phyloP scores from a whole-genome alignment of 2,797 vertebrate genomes.

The Sebastes glaucus region DNA sequence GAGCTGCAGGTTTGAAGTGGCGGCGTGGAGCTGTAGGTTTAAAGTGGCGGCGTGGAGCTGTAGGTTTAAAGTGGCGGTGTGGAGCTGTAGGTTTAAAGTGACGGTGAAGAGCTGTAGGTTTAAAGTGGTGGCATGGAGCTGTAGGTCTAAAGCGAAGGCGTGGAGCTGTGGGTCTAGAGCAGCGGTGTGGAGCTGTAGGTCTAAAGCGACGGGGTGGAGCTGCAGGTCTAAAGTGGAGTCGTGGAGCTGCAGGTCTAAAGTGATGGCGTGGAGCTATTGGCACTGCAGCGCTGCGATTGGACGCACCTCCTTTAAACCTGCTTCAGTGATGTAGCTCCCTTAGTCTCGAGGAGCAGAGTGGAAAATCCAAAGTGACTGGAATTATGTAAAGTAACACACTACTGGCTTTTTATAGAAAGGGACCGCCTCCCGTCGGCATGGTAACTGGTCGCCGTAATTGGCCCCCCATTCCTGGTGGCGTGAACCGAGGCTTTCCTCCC shows the following conservation, averaged over 20 bases:
- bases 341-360: constrained; percentile 44
- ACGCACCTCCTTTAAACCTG: constrained; percentile 28
- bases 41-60: no score
- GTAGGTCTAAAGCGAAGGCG: not conserved
- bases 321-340: constrained; percentile 16
- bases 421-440: constrained; percentile 65
- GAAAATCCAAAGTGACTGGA: constrained; percentile 77
- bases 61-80: no score
- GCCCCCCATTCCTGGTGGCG: constrained; percentile 22
- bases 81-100: no score
- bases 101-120: no score
- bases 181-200: not conserved
- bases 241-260: not conserved
- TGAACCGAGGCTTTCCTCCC: constrained; percentile 39
- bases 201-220: no score
- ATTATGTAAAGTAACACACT: constrained; percentile 76
- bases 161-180: not conserved
- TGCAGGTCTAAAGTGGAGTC: accelerated
- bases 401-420: constrained; percentile 72
- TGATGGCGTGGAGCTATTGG: not conserved
- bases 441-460: constrained; percentile 66
- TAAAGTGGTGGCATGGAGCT: not conserved
- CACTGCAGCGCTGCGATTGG: constrained; percentile 16
- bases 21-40: no score
- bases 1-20: no score